phyloP scores from a whole-genome alignment of 2,797 vertebrate genomes.

The Danio jaintianensis region DNA sequence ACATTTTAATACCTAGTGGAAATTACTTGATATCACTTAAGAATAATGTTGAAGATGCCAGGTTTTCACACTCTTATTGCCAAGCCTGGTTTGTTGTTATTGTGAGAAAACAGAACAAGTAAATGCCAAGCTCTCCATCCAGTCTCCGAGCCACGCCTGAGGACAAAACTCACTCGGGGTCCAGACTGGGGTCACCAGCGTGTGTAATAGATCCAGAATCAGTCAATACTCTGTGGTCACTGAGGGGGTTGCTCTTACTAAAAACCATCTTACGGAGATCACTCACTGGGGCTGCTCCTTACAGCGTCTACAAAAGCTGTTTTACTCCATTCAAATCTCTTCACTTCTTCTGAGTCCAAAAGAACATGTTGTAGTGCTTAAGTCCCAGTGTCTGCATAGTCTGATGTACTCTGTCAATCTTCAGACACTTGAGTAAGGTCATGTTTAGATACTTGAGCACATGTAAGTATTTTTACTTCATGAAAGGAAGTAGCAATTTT shows the following conservation, averaged over 20 bases:
- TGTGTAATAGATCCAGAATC: conserved; percentile 38
- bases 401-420: neutral
- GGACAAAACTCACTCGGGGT: neutral
- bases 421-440: neutral
- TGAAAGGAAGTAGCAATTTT: neutral
- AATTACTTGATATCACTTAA: neutral
- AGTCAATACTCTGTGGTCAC: conserved; percentile 48
- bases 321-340: neutral
- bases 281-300: neutral
- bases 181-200: conserved; percentile 24
- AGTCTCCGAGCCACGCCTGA: neutral
- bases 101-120: conserved; percentile 2
- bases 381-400: neutral
- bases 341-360: neutral
- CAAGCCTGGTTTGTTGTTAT: neutral
- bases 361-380: neutral
- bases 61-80: neutral
- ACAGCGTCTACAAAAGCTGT: neutral
- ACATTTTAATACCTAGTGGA: no score
- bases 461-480: neutral
- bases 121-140: neutral
- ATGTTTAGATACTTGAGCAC: neutral
- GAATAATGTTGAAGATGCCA: neutral
- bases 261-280: conserved; percentile 11
- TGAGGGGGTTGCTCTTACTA: neutral